Conservation (phyloP, 1,140 invertebrate genomes). For the Bilobella aurantiaca region DNA sequence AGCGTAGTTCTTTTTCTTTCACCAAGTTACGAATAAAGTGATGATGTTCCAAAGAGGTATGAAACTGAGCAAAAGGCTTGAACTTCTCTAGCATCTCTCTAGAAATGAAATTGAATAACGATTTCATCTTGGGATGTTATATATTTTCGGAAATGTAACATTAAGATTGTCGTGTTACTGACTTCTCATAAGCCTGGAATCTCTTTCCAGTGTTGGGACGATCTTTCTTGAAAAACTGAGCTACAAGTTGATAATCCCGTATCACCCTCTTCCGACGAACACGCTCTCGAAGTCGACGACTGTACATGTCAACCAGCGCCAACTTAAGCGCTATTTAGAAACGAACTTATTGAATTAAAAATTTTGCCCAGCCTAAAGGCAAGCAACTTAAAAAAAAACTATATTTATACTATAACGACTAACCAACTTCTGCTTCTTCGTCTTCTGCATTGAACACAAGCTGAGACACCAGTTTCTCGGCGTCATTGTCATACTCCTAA, state of each 20-base stretch:
- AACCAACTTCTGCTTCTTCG: conserved; percentile 73
- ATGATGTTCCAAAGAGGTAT: conserved; percentile 69
- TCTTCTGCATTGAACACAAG: conserved; percentile 67
- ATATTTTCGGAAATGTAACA: conserved; percentile 2
- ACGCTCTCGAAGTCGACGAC: conserved; percentile 67
- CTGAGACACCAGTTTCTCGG: conserved; percentile 75
- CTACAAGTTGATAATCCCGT: conserved; percentile 71
- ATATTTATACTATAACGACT: too few species aligned
- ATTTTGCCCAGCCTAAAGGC: too few species aligned
- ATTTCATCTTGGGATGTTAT: too few species aligned
- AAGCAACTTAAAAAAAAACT: too few species aligned
- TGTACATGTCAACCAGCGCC: conserved; percentile 80
- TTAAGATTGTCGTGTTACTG: conserved; percentile 37
- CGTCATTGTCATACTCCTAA: conserved; percentile 83
- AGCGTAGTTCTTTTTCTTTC: conserved; percentile 68
- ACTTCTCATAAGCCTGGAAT: conserved; percentile 51
- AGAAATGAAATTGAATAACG: conserved; percentile 26
- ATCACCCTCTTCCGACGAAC: conserved; percentile 76
- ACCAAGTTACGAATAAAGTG: conserved; percentile 60
- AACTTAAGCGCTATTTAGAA: conserved; percentile 51
- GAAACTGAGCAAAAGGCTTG: conserved; percentile 75
- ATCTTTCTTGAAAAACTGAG: conserved; percentile 57
- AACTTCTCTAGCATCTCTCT: conserved; percentile 56
- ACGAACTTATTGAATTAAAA: too few species aligned
- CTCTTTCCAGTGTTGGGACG: conserved; percentile 44